Base-by-base conservation (phyloP, 2,797 vertebrate genomes). In the Lepus oiostolus region DNA sequence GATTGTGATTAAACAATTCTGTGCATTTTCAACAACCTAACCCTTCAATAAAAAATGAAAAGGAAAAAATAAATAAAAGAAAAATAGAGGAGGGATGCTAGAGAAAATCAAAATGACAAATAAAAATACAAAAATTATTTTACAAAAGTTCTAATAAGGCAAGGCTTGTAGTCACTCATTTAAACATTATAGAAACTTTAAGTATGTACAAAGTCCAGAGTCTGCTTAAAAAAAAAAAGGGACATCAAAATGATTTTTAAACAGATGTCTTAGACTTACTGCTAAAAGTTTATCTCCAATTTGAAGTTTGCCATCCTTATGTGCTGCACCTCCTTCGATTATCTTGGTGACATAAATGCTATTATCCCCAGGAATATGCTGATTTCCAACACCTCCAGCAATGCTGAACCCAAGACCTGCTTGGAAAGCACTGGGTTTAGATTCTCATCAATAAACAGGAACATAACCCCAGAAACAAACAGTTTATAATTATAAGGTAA, bases 341-440 rank as follows among this genome's bases (percentile, higher is more conserved):
- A 99, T 99, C 98, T 99, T 99, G 97, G 99, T 99, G 97, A 99
- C 99, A 58, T 99, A 99, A 98, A 99, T 99, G 98, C 99, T 99
- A 98, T 99, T 99, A 98, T 99, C 99, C 2, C 99, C 99, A 6
- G 99, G 99, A 98, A 99, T 99, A 98, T 99, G 99, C 97, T 99
- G 99, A 98, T 99, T 99, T 92, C 99, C 99, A 63, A 99, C 99
- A 50, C 99, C 99, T 5, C 99, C 99, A 12, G 99, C 99, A 98
- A 99, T 99, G 98, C 99, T 99, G 98, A 99, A 99, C 50, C 99
- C 99, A 16, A 99, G 99, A 98, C 99, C 99, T 99, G 98, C 62
- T 96, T 87, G 96, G 62, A 97, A 98, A 91, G 96, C 1, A 97
- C 4, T 88, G 86, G 95, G 90, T 91, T 93, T 77, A 93, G 79